Base-by-base conservation (phyloP, 2,113 vertebrate species). In the Capreolus pygargus region DNA sequence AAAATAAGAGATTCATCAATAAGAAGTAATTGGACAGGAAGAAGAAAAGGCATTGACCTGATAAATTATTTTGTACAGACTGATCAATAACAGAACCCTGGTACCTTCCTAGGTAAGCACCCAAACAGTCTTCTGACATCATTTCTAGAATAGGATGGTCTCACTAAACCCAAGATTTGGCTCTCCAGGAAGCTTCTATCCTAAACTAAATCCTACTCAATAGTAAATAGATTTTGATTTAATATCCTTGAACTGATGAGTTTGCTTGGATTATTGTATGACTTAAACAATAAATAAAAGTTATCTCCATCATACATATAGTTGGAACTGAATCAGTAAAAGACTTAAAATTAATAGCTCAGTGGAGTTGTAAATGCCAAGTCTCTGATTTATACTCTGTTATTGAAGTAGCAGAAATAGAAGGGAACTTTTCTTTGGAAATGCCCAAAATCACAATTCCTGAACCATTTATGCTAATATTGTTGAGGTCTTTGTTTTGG, bases 201-300 rank as follows among this genome's bases (percentile, higher is more conserved):
- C 61, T 67, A 83, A 93, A 67, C n/a, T 67, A 81, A 94, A 76
- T 60, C 47, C 16, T 60, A 61, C 21, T 96, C 60, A 79, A n/a
- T 79, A 78, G 28, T 27, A 93, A 94, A 55, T 36, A 58, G 36
- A 92, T 84, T 92, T 74, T 88, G 11, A 67, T 61, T 81, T 70
- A 87, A 61, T 64, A 78, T 78, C 74, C 86, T 93, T n/a, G 8
- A 87, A 45, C 52, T 82, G 67, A 84, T 94, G 55, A 84, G 39
- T 86, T 86, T 85, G 2, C 70, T 93, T 94, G 86, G 45, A 88
- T 93, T 83, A 45, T 54, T 95, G 30, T 74, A 55, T 95, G 47
- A 81, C 84, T 92, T 87, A 94, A 82, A 94, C 10, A 85, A 64
- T 89, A 84, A 94, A 57, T 94, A 84, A 95, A 89, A 55, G 23